Evolutionary conservation across 1,140 invertebrate genomes (phyloP).

Genomic region (Dendrolimus kikuchii): DNA sequence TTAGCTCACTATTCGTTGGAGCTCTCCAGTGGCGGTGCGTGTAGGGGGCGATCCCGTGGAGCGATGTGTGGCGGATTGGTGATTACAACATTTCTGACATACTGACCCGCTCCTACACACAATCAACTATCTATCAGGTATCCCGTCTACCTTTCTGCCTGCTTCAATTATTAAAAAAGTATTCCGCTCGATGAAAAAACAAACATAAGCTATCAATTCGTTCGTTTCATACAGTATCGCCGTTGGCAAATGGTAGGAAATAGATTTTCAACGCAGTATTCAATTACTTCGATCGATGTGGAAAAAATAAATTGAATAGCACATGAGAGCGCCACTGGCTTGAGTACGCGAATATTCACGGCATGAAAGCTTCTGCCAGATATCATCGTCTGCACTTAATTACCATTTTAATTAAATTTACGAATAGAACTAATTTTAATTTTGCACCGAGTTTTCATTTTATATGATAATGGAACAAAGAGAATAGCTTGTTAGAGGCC

Average conservation of each 20-base stretch:
- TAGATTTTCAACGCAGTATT: slow-evolving; percentile 6
- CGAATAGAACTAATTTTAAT: slow-evolving; percentile 9
- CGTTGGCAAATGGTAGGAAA: slow-evolving; percentile 3
- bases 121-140: too few species aligned
- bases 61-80: too few species aligned
- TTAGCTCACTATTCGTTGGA: too few species aligned
- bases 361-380: slow-evolving; percentile 3
- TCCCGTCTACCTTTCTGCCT: too few species aligned
- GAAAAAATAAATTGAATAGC: slow-evolving; percentile 11
- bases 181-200: too few species aligned
- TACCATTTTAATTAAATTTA: slow-evolving; percentile 20
- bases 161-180: too few species aligned
- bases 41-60: too few species aligned
- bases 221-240: not conserved
- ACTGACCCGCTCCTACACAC: too few species aligned
- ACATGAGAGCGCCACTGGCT: not conserved
- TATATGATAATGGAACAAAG: not conserved
- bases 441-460: slow-evolving; percentile 9
- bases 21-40: too few species aligned
- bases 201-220: slow-evolving; percentile 4
- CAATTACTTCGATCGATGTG: slow-evolving; percentile 5
- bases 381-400: slow-evolving; percentile 12
- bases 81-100: too few species aligned
- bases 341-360: slow-evolving; percentile 5
- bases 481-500: too few species aligned